Conservation (phyloP, 2,113 vertebrate genomes). For the Gasterosteus nipponicus region DNA sequence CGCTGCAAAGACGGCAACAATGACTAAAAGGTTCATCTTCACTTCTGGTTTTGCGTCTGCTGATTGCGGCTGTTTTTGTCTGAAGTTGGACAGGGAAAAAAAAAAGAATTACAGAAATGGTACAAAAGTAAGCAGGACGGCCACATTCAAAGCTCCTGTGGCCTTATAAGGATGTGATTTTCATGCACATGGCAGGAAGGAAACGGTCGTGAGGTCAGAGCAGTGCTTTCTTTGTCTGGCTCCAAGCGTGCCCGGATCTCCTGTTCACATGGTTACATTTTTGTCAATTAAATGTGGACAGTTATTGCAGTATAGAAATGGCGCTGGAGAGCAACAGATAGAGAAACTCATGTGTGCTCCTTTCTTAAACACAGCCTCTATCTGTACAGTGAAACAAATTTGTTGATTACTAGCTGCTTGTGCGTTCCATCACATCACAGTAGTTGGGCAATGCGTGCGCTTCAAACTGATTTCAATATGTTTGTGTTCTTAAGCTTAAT, state of each 20-base stretch:
- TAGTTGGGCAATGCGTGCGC: neutral
- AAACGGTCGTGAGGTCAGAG: neutral
- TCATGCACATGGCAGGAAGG: neutral
- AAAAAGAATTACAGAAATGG: slow-evolving; percentile 38
- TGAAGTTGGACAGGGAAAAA: neutral
- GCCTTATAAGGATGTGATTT: slow-evolving; percentile 51
- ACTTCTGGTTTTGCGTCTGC: slow-evolving; percentile 59
- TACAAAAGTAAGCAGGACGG: neutral
- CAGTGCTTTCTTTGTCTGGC: neutral
- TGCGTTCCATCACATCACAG: slow-evolving; percentile 8
- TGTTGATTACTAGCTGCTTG: slow-evolving; percentile 12
- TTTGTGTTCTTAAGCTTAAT: neutral
- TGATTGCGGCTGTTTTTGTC: slow-evolving; percentile 53
- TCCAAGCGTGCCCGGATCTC: neutral
- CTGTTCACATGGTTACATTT: neutral
- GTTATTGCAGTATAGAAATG: neutral
- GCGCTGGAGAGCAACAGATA: slow-evolving; percentile 15
- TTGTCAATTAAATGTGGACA: neutral
- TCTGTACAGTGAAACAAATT: slow-evolving; percentile 19
- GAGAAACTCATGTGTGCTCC: slow-evolving; percentile 15
- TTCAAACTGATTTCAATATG: slow-evolving; percentile 9
- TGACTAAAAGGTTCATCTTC: slow-evolving; percentile 69
- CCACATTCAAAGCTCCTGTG: neutral
- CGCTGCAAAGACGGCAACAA: slow-evolving; percentile 32
- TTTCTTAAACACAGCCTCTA: slow-evolving; percentile 35